These are phyloP conservation scores for Tachycineta bicolor DNA, from an alignment of 2,113 vertebrate genomes.

Conservation along the genomic window DNA sequence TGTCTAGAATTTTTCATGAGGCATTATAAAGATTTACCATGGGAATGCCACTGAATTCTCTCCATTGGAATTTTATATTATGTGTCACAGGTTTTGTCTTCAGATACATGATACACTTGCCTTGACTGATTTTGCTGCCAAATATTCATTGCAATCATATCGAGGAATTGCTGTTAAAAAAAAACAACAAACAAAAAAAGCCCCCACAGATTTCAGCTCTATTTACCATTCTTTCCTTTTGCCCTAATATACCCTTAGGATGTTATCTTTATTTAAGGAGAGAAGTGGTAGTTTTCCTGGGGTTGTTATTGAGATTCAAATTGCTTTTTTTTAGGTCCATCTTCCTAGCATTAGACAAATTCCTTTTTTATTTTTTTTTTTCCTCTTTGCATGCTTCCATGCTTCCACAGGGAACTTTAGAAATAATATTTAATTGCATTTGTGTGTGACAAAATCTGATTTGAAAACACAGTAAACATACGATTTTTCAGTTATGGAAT, in stretches of 20 bases:
- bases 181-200: not conserved
- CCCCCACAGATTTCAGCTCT: not conserved
- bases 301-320: not conserved
- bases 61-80: not conserved
- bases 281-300: not conserved
- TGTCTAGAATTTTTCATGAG: not conserved
- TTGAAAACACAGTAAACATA: not conserved
- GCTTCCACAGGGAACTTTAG: not conserved
- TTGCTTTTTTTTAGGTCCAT: not conserved
- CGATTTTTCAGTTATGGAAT: not conserved
- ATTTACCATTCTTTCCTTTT: not conserved
- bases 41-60: not conserved
- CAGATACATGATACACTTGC: not conserved
- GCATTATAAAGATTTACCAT: not conserved
- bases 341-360: not conserved
- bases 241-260: not conserved
- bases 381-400: not conserved
- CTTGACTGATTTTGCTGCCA: not conserved
- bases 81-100: not conserved
- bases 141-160: not conserved
- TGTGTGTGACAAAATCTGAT: not conserved
- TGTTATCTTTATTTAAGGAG: not conserved
- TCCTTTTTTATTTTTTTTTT: rapidly evolving
- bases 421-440: not conserved
- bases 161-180: not conserved